Conservation (phyloP, 2,797 vertebrate species). For the Amblyraja radiata region DNA sequence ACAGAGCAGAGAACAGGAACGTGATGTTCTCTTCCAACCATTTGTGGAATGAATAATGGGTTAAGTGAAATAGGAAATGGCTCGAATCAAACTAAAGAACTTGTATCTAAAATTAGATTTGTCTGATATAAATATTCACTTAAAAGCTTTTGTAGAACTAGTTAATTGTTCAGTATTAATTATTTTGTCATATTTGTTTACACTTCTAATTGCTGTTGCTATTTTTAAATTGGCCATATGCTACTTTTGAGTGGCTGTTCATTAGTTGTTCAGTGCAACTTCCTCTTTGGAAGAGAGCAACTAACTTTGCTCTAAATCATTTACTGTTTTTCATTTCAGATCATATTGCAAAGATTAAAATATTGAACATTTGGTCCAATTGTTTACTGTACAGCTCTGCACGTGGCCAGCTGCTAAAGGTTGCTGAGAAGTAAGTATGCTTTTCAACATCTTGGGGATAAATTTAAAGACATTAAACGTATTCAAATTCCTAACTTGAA, state of each 20-base stretch:
- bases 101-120: not conserved
- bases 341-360: not conserved
- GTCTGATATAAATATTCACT: not conserved
- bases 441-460: not conserved
- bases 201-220: not conserved
- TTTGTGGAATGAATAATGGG: not conserved
- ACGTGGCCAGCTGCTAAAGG: not conserved
- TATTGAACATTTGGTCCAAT: not conserved
- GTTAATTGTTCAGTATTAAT: not conserved
- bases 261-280: not conserved
- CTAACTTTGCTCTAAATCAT: conserved; percentile 10
- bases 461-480: not conserved
- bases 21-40: not conserved
- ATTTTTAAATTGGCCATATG: not conserved
- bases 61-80: not conserved
- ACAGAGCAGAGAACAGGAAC: not conserved
- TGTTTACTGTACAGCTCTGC: not conserved
- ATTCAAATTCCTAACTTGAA: not conserved
- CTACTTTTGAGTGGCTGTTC: not conserved
- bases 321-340: not conserved
- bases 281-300: not conserved
- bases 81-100: not conserved
- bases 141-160: not conserved
- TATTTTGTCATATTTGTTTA: conserved; percentile 23
- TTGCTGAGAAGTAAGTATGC: not conserved